These are phyloP conservation scores for Trachelus stipa DNA, from an alignment of 2,888 invertebrate species.

Conservation along the genomic window DNA sequence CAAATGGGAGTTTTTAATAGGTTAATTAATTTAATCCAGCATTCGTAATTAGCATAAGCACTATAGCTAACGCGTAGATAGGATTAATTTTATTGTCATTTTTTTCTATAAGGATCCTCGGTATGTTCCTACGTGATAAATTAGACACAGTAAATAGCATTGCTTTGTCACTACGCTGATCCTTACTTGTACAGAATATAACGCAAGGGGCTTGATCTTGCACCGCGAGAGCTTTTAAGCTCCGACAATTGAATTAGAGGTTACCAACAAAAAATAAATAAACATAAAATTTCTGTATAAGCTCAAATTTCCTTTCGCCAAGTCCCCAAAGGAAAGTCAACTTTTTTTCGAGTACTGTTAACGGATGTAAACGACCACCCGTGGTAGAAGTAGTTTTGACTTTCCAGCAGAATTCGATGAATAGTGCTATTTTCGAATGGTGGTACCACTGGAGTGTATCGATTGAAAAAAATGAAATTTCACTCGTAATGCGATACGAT, in stretches of 20 bases:
- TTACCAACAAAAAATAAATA: not conserved
- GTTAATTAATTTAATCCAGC: not conserved
- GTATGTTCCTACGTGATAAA: not conserved
- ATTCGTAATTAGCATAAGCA: not conserved
- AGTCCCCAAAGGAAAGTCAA: not conserved
- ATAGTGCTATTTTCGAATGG: not conserved
- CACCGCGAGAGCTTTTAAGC: not conserved
- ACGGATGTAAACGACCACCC: not conserved
- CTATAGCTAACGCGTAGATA: not conserved
- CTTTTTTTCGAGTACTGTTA: not conserved
- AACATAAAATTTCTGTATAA: not conserved
- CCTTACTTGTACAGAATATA: not conserved
- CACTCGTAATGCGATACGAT: not conserved
- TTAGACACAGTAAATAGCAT: not conserved
- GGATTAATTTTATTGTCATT: not conserved
- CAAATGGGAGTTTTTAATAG: not conserved
- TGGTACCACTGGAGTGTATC: not conserved
- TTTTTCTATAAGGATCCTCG: not conserved
- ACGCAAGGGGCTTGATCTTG: not conserved
- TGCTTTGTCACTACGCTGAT: not conserved
- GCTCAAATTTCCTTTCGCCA: not conserved
- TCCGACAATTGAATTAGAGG: not conserved
- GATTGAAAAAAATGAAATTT: not conserved
- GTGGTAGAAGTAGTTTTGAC: not conserved
- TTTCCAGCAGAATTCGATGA: not conserved